Base-by-base conservation (phyloP, 2,797 vertebrate genomes). In the Molossus alvarezi region DNA sequence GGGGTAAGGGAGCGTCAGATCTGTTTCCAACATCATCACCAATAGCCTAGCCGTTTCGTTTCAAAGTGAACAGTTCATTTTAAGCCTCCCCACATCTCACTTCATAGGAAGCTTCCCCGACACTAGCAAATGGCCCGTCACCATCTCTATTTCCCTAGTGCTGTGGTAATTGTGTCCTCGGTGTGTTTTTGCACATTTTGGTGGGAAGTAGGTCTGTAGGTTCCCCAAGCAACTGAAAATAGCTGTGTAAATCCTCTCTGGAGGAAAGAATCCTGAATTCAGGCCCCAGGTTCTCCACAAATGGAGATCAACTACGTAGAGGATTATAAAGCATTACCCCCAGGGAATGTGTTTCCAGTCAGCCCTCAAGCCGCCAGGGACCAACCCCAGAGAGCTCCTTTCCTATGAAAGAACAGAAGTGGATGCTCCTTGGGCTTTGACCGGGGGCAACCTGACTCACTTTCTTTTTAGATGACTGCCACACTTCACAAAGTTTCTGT, bases 181-280 rank as follows among this genome's bases (percentile, higher is more conserved):
- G 41, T 13, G 6, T 55, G 18, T 11, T 77, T 92, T 81, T 37
- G 55, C 23, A 6, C 37, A 33, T 84, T 92, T 62, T 57, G 57
- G 45, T 37, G 6, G 37, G 17, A 75, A 87, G 37, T 25, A 29
- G 20, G 13, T 64, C 29, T 86, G 14, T 51, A 53, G 27, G 48
- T 53, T 60, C 20, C n/a, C 41, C 29, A 58, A 67, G 0, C 53
- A 72, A 27, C 57, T 76, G 33, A 33, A 93, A 87, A 85, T 29
- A 33, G 20, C 88, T 45, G 3, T 45, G 53, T 48, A 69, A 55
- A 37, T 57, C 41, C 29, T 80, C 65, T 86, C 57, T 58, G 45
- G 18, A 77, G 58, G 27, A 95, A 94, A 82, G n/a, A 77, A 60
- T 13, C 27, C 23, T 57, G 73, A 73, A 86, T 67, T 91, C 23